These are phyloP conservation scores for Triplophysa bombifrons DNA, from an alignment of 2,797 vertebrate species.

Conservation along the genomic window DNA sequence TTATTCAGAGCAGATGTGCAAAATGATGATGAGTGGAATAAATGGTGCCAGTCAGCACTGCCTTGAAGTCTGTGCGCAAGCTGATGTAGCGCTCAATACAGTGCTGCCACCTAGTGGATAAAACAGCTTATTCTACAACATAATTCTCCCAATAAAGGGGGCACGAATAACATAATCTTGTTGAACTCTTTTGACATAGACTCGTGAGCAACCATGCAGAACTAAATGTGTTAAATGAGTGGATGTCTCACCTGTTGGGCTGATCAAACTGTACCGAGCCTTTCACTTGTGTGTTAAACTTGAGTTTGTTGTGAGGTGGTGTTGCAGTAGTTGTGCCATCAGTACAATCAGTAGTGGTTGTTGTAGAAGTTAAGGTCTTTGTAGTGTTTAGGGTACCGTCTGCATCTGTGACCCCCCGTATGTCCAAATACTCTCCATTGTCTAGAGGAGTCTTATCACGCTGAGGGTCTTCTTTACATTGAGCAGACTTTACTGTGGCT, in stretches of 20 bases:
- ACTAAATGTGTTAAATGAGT: neutral
- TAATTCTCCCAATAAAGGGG: too few species aligned
- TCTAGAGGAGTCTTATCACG: conserved; percentile 78
- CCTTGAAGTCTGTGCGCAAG: neutral
- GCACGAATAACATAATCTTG: too few species aligned
- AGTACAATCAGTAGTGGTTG: conserved; percentile 66
- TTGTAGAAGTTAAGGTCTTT: conserved; percentile 62
- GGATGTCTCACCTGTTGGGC: conserved; percentile 87
- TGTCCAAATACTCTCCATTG: conserved; percentile 85
- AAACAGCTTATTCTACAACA: neutral
- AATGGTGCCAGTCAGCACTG: conserved; percentile 19
- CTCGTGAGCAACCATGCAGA: neutral
- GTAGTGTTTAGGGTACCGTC: conserved; percentile 67
- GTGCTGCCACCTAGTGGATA: conserved; percentile 67
- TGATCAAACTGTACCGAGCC: conserved; percentile 86
- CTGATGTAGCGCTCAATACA: neutral
- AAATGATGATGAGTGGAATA: conserved; percentile 48
- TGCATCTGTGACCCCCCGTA: conserved; percentile 72
- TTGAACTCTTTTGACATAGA: neutral
- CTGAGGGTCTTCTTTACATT: conserved; percentile 72
- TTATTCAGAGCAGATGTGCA: conserved; percentile 31
- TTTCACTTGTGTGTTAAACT: conserved; percentile 71
- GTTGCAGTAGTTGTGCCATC: conserved; percentile 34
- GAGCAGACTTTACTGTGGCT: conserved; percentile 70
- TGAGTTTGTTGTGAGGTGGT: conserved; percentile 76